These are phyloP conservation scores for Gymnocephalus cernua DNA, from an alignment of 2,113 vertebrate genomes.

Conservation along the genomic window DNA sequence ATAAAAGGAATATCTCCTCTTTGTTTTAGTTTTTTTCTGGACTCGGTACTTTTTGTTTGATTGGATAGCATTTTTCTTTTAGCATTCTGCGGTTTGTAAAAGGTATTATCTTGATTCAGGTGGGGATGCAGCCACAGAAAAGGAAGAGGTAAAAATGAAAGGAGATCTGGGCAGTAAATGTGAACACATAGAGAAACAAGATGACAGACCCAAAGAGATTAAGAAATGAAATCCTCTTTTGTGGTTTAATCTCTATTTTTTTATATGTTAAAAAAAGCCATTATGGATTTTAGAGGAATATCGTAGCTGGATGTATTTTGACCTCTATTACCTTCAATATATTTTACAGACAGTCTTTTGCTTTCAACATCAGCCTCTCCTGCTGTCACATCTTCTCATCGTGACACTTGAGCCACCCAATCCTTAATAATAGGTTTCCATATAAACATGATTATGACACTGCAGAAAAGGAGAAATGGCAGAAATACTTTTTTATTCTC, in stretches of 20 bases:
- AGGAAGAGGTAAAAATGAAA: slow-evolving; percentile 26
- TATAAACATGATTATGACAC: slow-evolving; percentile 8
- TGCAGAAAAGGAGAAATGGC: slow-evolving; percentile 11
- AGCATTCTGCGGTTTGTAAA: slow-evolving; percentile 41
- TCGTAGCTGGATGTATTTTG: slow-evolving; percentile 18
- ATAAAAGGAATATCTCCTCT: slow-evolving; percentile 15
- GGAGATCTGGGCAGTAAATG: slow-evolving; percentile 15
- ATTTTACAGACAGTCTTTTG: slow-evolving; percentile 25
- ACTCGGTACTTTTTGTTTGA: not conserved
- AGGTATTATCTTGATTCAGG: slow-evolving; percentile 33
- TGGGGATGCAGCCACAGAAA: not conserved
- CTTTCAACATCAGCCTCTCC: slow-evolving; percentile 20
- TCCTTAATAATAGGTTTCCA: slow-evolving; percentile 10
- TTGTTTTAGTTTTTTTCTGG: not conserved
- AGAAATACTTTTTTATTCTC: slow-evolving; percentile 12
- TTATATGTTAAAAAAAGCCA: slow-evolving; percentile 19
- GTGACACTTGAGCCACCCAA: slow-evolving; percentile 11
- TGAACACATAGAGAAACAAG: not conserved
- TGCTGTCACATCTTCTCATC: slow-evolving; percentile 10
- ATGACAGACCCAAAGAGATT: not conserved
- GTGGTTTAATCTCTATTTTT: slow-evolving; percentile 15
- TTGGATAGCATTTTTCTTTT: slow-evolving; percentile 3
- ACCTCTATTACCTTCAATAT: slow-evolving; percentile 28
- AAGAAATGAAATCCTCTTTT: slow-evolving; percentile 23
- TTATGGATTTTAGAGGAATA: slow-evolving; percentile 21